Percentiles rank a stretch among this genome's conserved stretches.
phyloP scores from a whole-genome alignment of 2,797 vertebrate genomes.

The Mallotus villosus region DNA sequence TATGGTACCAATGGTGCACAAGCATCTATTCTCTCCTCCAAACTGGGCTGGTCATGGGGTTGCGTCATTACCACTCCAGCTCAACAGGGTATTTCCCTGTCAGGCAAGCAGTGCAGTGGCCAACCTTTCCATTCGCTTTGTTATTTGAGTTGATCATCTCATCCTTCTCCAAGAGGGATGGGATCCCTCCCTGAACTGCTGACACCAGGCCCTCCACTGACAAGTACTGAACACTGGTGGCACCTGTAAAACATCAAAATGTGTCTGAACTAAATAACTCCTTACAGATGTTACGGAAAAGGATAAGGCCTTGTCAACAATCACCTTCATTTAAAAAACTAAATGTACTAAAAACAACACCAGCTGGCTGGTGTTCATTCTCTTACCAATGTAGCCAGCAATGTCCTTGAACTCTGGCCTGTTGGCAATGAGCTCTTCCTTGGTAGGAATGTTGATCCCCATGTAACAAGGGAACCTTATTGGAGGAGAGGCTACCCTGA shows the following conservation, averaged over 20 bases:
- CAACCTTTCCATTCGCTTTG: slow-evolving; percentile 60
- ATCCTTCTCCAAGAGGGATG: slow-evolving; percentile 68
- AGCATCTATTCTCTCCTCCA: no score
- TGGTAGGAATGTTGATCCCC: slow-evolving; percentile 99
- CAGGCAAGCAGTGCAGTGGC: slow-evolving; percentile 95
- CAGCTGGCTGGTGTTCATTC: no score
- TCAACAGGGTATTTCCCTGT: slow-evolving; percentile 88
- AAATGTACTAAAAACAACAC: not conserved
- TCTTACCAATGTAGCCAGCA: slow-evolving; percentile 90
- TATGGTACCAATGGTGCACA: no score
- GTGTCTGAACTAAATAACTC: not conserved
- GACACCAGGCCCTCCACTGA: slow-evolving; percentile 92
- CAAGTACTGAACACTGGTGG: slow-evolving; percentile 92
- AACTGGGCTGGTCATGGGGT: not conserved
- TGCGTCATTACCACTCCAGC: slow-evolving; percentile 8
- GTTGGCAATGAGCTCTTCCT: slow-evolving; percentile 98
- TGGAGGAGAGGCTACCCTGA: slow-evolving; percentile 95
- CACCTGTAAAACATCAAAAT: slow-evolving; percentile 72
- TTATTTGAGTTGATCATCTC: slow-evolving; percentile 66
- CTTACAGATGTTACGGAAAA: not conserved
- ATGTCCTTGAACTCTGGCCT: slow-evolving; percentile 92
- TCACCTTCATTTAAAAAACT: not conserved
- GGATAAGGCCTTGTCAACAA: not conserved
- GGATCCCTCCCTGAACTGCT: slow-evolving; percentile 86
- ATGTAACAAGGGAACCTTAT: slow-evolving; percentile 95